Conservation (phyloP, 2,888 invertebrate genomes). For the Notocelia uddmanniana region DNA sequence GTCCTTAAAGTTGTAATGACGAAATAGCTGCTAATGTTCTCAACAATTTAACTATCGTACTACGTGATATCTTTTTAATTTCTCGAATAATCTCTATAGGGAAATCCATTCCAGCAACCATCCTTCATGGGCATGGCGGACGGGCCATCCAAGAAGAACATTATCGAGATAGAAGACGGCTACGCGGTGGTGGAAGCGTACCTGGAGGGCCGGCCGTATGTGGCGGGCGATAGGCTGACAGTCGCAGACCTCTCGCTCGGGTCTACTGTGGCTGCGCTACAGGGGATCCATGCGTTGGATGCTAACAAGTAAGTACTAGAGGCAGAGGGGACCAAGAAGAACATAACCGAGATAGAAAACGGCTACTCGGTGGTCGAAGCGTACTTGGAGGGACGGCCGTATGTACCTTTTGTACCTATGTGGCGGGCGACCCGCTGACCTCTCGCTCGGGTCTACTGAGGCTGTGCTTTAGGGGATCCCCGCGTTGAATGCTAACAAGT, state of each 20-base stretch:
- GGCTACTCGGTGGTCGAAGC: constrained; percentile 56
- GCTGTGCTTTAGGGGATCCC: constrained; percentile 55
- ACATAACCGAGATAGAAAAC: constrained; percentile 54
- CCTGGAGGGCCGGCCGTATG: constrained; percentile 51
- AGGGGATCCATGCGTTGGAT: constrained; percentile 55
- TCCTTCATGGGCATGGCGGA: constrained; percentile 48
- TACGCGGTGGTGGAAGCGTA: constrained; percentile 58
- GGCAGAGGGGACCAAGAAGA: constrained; percentile 24
- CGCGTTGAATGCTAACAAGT: constrained; percentile 57
- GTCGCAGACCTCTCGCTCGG: constrained; percentile 62
- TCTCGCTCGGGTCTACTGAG: constrained; percentile 59
- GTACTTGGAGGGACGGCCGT: constrained; percentile 51
- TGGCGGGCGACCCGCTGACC: constrained; percentile 62
- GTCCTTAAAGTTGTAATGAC: too few species aligned
- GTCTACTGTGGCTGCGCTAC: constrained; percentile 56
- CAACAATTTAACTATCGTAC: too few species aligned
- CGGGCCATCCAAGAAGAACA: constrained; percentile 49
- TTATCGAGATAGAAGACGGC: constrained; percentile 54
- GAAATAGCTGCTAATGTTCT: too few species aligned
- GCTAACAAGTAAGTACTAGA: constrained; percentile 53
- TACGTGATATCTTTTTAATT: not conserved
- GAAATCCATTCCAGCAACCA: constrained; percentile 51
- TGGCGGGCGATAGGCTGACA: constrained; percentile 59
- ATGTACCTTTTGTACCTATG: too few species aligned
- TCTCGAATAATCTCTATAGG: not conserved